Evolutionary conservation across 2,888 invertebrate species (phyloP).

Genomic region (Chrysolina oricalcia): DNA sequence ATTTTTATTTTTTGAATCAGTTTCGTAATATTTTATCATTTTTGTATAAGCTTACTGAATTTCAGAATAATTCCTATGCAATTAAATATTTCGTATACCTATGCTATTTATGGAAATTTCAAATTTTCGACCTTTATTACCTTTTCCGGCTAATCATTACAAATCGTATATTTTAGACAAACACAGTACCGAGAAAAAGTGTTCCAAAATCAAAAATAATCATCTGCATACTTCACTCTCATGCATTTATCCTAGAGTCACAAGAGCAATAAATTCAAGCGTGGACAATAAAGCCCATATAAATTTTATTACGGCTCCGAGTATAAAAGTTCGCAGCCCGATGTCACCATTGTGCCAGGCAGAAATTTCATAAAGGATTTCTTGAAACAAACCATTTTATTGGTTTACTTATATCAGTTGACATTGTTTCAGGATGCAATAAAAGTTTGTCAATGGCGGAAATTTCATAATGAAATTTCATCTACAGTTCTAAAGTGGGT

Average conservation of each 20-base stretch:
- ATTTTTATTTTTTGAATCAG: no score
- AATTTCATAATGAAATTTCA: slow-evolving; percentile 30
- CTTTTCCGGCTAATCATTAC: no score
- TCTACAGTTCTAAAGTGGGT: slow-evolving; percentile 12
- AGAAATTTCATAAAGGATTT: slow-evolving; percentile 46
- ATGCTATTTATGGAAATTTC: no score
- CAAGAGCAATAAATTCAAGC: neutral
- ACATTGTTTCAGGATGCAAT: slow-evolving; percentile 33
- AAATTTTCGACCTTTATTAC: no score
- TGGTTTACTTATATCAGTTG: slow-evolving; percentile 40
- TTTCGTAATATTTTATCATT: no score
- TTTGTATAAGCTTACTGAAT: no score
- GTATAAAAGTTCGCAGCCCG: slow-evolving; percentile 1
- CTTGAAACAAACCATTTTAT: slow-evolving; percentile 45
- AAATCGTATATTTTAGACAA: no score
- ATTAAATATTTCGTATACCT: no score
- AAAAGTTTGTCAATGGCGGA: slow-evolving; percentile 28
- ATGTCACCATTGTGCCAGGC: slow-evolving; percentile 11
- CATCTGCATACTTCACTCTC: neutral
- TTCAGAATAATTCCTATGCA: no score
- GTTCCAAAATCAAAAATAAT: neutral
- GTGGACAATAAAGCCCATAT: neutral
- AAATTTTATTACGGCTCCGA: neutral
- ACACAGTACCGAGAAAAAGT: no score
- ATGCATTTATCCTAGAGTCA: neutral